Evolutionary conservation across 2,797 vertebrate species (phyloP).

Genomic region (Scarus forsteni): DNA sequence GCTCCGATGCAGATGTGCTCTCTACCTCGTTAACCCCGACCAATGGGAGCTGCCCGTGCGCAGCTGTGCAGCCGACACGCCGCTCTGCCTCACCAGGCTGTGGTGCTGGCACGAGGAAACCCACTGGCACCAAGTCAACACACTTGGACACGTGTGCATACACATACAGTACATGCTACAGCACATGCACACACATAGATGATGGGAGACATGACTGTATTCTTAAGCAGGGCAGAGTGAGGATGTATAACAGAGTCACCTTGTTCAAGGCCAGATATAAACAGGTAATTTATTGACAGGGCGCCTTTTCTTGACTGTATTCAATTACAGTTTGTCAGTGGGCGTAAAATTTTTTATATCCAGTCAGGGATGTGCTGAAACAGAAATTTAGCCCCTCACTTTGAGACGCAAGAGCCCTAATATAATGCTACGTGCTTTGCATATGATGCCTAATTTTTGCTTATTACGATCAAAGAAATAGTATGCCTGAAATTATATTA

Average conservation of each 20-base stretch:
- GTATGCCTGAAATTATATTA: too few species aligned
- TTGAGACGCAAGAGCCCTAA: too few species aligned
- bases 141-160: constrained; percentile 50
- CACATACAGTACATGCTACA: constrained; percentile 31
- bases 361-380: too few species aligned
- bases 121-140: constrained; percentile 65
- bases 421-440: too few species aligned
- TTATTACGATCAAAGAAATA: too few species aligned
- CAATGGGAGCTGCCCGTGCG: constrained; percentile 70
- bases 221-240: constrained; percentile 52
- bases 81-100: constrained; percentile 69
- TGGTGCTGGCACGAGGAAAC: constrained; percentile 62
- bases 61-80: constrained; percentile 72
- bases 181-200: neutral
- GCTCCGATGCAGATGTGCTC: constrained; percentile 77
- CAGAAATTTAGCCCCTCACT: too few species aligned
- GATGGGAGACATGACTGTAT: constrained; percentile 40
- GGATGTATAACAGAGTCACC: constrained; percentile 54
- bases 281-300: constrained; percentile 68
- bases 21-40: constrained; percentile 77
- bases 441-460: too few species aligned
- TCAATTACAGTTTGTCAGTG: constrained; percentile 57
- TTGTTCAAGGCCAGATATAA: constrained; percentile 74
- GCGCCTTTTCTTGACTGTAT: constrained; percentile 39
- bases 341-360: constrained; percentile 57